These are phyloP conservation scores for Spodoptera picta DNA, from an alignment of 2,888 invertebrate genomes.

Conservation along the genomic window DNA sequence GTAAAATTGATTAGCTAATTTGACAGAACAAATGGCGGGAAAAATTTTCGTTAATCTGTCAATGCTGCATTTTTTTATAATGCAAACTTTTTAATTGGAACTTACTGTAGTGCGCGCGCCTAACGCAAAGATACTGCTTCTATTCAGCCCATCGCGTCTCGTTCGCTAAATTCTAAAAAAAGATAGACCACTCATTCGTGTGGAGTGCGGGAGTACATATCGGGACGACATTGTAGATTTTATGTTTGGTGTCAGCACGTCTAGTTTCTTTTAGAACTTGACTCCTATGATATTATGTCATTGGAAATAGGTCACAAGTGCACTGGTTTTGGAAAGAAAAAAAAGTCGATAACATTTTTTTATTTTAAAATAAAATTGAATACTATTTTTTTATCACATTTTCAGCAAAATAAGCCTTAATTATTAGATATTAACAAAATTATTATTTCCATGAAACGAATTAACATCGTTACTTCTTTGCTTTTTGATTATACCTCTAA, in stretches of 20 bases:
- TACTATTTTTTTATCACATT: neutral
- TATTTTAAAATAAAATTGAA: no score
- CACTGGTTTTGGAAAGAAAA: constrained; percentile 10
- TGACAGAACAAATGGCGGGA: constrained; percentile 43
- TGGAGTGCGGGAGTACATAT: constrained; percentile 71
- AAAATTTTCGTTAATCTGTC: constrained; percentile 42
- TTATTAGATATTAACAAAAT: no score
- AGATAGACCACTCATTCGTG: constrained; percentile 78
- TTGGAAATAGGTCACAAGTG: constrained; percentile 55
- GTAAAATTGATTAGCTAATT: constrained; percentile 11
- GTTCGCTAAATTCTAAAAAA: constrained; percentile 85
- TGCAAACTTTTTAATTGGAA: constrained; percentile 62
- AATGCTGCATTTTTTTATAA: constrained; percentile 52
- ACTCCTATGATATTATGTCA: constrained; percentile 50
- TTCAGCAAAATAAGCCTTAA: no score
- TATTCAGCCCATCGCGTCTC: constrained; percentile 70
- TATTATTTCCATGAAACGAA: no score
- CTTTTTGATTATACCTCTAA: no score
- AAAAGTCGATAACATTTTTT: no score
- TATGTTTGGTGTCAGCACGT: constrained; percentile 57
- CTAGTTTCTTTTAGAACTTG: constrained; percentile 56
- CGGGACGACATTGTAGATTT: constrained; percentile 61
- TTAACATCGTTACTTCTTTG: no score
- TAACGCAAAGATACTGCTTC: constrained; percentile 79
- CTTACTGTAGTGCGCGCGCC: constrained; percentile 86